Percentiles rank a stretch among this genome's conserved stretches.
Evolutionary conservation across 2,113 vertebrate species (phyloP).

Genomic region (Coregonus clupeaformis): DNA sequence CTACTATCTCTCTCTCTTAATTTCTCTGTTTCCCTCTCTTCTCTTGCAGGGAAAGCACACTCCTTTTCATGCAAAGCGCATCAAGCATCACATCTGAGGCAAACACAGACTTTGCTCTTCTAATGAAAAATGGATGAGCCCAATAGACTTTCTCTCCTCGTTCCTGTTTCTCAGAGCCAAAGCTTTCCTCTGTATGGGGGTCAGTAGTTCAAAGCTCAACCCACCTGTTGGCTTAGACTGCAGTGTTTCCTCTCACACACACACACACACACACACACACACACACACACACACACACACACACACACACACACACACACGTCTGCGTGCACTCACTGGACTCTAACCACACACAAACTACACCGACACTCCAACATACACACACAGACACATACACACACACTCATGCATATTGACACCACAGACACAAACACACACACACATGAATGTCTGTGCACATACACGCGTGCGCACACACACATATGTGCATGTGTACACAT

Average conservation of each 20-base stretch:
- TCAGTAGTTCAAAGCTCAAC: not conserved
- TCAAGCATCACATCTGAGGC: not conserved
- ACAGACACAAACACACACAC: too few relatives aligned
- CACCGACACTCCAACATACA: too few relatives aligned
- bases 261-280: not conserved
- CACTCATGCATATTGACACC: too few relatives aligned
- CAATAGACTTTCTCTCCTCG: not conserved
- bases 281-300: too few relatives aligned
- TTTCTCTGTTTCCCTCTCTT: not conserved
- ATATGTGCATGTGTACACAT: not conserved
- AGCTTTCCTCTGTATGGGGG: not conserved
- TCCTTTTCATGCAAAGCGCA: slow-evolving; percentile 2
- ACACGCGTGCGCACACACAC: too few relatives aligned
- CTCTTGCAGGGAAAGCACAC: not conserved
- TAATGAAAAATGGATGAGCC: slow-evolving; percentile 7
- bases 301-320: too few relatives aligned
- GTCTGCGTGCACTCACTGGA: too few relatives aligned
- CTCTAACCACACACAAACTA: too few relatives aligned
- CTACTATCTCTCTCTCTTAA: not conserved
- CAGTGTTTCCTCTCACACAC: not conserved
- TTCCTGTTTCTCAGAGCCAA: not conserved
- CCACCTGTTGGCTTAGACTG: too few relatives aligned
- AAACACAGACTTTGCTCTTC: not conserved
- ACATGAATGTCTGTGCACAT: too few relatives aligned
- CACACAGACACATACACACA: too few relatives aligned